Evolutionary conservation across 2,888 invertebrate species (phyloP), one percentile per base, ranked within the genome.

Genomic region (Apamea sordens): DNA sequence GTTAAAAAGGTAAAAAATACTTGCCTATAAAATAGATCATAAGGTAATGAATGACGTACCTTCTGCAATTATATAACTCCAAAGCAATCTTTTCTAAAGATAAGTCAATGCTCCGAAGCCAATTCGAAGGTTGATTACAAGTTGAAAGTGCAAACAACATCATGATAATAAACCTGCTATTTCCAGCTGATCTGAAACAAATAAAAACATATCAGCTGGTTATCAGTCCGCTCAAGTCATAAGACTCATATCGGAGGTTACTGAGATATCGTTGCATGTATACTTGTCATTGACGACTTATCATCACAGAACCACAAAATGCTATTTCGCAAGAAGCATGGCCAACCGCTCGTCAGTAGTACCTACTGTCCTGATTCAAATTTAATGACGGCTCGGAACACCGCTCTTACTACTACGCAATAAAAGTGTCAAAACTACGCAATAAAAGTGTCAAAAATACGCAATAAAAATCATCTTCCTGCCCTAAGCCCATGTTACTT

Each of bases 161-260:
- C 21, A 21, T 53, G 4, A 69, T 74, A 68, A 15, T 18, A 24
- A 47, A 41, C 24, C 28, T 32, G 13, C 24, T 44, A 18, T 65
- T 18, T 36, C 13, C 44, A 56, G 24, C 63, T 64, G 3, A 72
- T 73, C 50, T 64, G 50, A 28, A 69, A 70, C 3, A 56, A 69
- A 80, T 44, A 65, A 32, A 28, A 50, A 53, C 28, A 79, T 53
- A 63, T 47, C 63, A 50, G 7, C 15, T 4, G 7, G 47, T 70
- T 74, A 80, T 59, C 80, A 80, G 15, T 41, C 13, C 18, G 21
- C 41, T 56, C 47, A 44, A 50, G 64, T 70, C 80, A 69, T 41
- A 44, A n/a, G 41, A 70, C 36, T 65, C 56, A 69, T 24, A 28
- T 53, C 4, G 13, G 50, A 77, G 56, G 63, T 44, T 36, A 77